These are phyloP conservation scores for Molanna angustata DNA, from an alignment of 2,888 invertebrate genomes.

Conservation along the genomic window DNA sequence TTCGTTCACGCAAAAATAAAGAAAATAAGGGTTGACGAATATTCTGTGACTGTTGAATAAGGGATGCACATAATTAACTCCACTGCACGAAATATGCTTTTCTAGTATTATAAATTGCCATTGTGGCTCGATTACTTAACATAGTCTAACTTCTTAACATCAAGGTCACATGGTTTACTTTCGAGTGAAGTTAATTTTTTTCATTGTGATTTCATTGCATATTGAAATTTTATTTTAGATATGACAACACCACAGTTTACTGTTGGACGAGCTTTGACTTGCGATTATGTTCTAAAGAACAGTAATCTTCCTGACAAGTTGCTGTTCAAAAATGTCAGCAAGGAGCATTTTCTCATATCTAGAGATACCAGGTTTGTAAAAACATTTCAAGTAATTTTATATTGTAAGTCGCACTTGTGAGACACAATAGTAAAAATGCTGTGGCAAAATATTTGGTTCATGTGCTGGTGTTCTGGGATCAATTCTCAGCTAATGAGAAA, in stretches of 20 bases:
- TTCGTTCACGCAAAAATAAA: too few relatives aligned
- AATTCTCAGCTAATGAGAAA: background rate
- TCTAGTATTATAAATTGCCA: too few relatives aligned
- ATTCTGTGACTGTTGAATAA: too few relatives aligned
- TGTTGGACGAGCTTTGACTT: constrained; percentile 51
- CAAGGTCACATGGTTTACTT: too few relatives aligned
- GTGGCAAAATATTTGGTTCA: background rate
- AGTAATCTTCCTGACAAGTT: constrained; percentile 47
- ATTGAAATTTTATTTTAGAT: constrained; percentile 48
- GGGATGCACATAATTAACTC: too few relatives aligned
- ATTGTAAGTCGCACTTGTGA: background rate
- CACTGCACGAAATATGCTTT: too few relatives aligned
- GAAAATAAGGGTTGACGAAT: too few relatives aligned
- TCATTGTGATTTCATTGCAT: too few relatives aligned
- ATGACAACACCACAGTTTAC: constrained; percentile 53
- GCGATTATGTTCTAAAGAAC: constrained; percentile 51
- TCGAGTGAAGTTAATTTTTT: too few relatives aligned
- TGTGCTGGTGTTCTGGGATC: background rate
- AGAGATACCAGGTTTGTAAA: constrained; percentile 44
- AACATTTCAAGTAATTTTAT: constrained; percentile 6
- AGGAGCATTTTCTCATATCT: constrained; percentile 60
- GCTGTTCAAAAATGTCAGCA: constrained; percentile 59
- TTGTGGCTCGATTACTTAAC: too few relatives aligned
- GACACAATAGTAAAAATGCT: background rate
- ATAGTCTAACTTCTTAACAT: too few relatives aligned